Base-by-base conservation (phyloP, 35 echinoderm and acorn worm genomes). In the Lytechinus variegatus region DNA sequence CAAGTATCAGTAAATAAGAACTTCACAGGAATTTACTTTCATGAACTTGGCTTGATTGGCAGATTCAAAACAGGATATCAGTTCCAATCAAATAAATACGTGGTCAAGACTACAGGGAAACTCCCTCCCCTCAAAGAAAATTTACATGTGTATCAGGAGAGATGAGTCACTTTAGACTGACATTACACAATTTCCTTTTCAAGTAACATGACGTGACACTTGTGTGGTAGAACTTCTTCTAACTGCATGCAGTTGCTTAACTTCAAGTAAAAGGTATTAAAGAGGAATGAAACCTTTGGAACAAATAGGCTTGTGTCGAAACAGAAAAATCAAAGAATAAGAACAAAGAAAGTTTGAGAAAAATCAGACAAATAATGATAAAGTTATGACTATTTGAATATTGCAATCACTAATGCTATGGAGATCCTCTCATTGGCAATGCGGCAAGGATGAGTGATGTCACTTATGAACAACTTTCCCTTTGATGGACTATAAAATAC, bases 31-130 rank as follows among this genome's bases (percentile, higher is more conserved):
- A 79, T 79, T 8, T 7, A 79, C 66, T 79, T 24, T 14, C 0
- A 79, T 79, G 66, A 7, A 79, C n/a, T n/a, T 8, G 16, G 66
- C 66, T 91, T 91, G 44, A 91, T 52, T 52, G 89, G 19, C 89
- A 91, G 44, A 52, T 91, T 91, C 5, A 91, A 91, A 91, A 91
- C 44, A 91, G 54, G 44, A 91, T 91, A 52, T 53, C 33, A 14
- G 89, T 91, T 29, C 66, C 14, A 79, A 79, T 79, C 66, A 16
- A 79, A 79, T 79, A 4, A 24, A 19, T 9, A 79, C n/a, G 66
- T 79, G 66, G 66, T 79, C 0, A 79, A 79, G 66, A 24, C 66
- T 79, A n/a, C 16, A 24, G 66, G 66, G 66, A 79, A 79, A 24
- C 24, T 24, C 66, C 66, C 66, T 79, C 7, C 19, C 16, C 66